Conservation (phyloP, 2,113 vertebrate genomes). For the Eulemur rufifrons region DNA sequence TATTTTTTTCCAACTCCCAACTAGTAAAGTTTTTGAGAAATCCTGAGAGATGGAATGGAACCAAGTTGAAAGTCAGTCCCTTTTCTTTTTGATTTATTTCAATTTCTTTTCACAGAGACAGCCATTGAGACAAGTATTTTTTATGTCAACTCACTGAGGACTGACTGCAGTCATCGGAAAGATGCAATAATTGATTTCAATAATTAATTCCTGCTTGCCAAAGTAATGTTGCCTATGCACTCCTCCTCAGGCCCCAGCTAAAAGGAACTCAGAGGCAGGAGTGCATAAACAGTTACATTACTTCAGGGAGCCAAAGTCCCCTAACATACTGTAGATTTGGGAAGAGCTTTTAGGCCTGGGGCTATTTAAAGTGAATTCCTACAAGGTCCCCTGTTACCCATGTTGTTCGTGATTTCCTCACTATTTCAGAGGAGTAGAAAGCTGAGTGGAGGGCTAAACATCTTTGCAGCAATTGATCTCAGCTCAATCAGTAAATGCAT, state of each 20-base stretch:
- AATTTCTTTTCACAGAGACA: constrained; percentile 74
- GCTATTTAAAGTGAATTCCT: constrained; percentile 82
- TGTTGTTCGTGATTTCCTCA: constrained; percentile 75
- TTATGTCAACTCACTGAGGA: constrained; percentile 73
- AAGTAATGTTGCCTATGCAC: constrained; percentile 75
- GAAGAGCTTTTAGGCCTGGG: constrained; percentile 82
- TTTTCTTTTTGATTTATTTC: constrained; percentile 75
- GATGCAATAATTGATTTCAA: constrained; percentile 85
- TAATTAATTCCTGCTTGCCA: constrained; percentile 86
- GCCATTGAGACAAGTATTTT: constrained; percentile 74
- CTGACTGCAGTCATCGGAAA: constrained; percentile 78
- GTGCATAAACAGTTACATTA: constrained; percentile 82
- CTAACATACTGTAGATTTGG: constrained; percentile 86
- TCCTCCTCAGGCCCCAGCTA: constrained; percentile 76
- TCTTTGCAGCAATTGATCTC: constrained; percentile 60
- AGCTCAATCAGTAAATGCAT: constrained; percentile 47
- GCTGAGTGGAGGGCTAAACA: constrained; percentile 27
- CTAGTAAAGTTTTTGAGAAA: constrained; percentile 48
- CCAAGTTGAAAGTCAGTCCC: constrained; percentile 33
- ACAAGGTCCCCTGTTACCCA: constrained; percentile 73
- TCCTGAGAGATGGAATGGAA: background rate
- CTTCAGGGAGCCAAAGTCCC: constrained; percentile 85
- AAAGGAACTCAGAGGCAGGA: constrained; percentile 81
- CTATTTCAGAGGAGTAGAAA: constrained; percentile 68
- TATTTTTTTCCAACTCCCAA: background rate